phyloP scores from a whole-genome alignment of 2,113 vertebrate species.

The Phocoena sinus region DNA sequence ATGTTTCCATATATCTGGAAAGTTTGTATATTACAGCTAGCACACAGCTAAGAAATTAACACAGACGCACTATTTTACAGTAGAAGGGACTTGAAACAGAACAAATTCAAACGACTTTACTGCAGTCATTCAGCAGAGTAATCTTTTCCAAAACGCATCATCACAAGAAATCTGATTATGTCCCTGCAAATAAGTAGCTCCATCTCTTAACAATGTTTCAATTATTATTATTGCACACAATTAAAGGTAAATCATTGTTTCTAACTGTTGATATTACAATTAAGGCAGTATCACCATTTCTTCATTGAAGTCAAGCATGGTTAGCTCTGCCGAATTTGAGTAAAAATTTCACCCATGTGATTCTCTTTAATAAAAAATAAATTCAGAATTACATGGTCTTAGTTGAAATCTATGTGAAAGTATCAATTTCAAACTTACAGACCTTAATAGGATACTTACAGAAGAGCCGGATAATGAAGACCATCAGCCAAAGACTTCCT shows the following conservation, averaged over 20 bases:
- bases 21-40: not conserved
- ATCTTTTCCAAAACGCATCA: not conserved
- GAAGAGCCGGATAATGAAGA: not conserved
- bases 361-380: conserved; percentile 29
- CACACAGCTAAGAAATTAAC: not conserved
- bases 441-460: not conserved
- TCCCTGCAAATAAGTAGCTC: not conserved
- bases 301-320: not conserved
- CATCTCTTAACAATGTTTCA: not conserved
- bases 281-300: not conserved
- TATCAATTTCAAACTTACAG: not conserved
- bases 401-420: not conserved
- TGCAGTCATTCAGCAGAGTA: not conserved
- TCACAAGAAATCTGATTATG: not conserved
- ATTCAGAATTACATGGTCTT: not conserved
- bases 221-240: not conserved
- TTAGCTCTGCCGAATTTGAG: not conserved
- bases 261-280: not conserved
- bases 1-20: not conserved
- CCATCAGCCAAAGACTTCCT: not conserved
- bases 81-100: not conserved
- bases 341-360: not conserved
- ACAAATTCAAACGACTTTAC: not conserved
- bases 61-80: not conserved
- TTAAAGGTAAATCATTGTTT: not conserved